Evolutionary conservation across 2,113 vertebrate species (phyloP).

Genomic region (Cryptotis parvus): DNA sequence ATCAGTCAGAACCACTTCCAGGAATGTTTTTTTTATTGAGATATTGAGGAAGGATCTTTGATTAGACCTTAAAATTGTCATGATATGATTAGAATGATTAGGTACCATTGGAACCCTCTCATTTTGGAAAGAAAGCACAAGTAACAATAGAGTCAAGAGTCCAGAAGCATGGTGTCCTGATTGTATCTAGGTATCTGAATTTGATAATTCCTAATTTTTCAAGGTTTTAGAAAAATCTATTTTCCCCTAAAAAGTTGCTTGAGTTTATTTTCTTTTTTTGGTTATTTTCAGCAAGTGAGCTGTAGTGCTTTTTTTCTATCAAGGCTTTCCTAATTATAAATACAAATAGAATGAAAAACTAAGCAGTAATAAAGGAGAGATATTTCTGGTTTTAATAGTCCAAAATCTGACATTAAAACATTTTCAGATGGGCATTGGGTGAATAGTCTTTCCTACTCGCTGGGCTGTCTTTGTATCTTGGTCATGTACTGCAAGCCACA

Average conservation of each 20-base stretch:
- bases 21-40: background rate
- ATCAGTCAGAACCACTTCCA: slow-evolving; percentile 6
- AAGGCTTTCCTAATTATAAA: slow-evolving; percentile 33
- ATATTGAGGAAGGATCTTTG: background rate
- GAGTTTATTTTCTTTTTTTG: background rate
- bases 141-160: background rate
- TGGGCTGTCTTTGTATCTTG: no score
- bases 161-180: background rate
- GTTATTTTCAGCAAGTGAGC: slow-evolving; percentile 42
- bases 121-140: background rate
- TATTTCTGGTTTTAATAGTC: slow-evolving; percentile 21
- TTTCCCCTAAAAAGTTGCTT: background rate
- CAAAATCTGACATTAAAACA: background rate
- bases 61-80: background rate
- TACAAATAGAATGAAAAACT: background rate
- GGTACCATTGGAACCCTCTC: no score
- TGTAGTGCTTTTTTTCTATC: background rate
- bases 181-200: background rate
- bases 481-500: no score
- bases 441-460: no score
- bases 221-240: background rate
- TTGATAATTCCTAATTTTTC: slow-evolving; percentile 10
- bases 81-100: background rate
- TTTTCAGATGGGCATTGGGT: slow-evolving; percentile 13
- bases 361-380: slow-evolving; percentile 7